Conservation (phyloP, 2,888 invertebrate species). For the Pheosia tremula region DNA sequence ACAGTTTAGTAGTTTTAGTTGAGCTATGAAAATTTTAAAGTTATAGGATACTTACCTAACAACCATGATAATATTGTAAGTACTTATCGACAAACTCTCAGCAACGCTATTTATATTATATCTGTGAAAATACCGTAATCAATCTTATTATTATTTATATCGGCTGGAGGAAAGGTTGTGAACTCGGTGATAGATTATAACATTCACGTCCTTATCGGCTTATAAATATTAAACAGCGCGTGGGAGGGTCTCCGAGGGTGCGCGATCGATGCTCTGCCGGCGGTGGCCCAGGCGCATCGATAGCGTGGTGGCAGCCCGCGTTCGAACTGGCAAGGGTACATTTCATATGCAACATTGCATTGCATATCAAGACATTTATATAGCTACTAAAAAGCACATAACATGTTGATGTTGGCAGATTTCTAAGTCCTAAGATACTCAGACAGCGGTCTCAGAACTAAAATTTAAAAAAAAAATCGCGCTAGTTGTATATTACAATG, state of each 20-base stretch:
- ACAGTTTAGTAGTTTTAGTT: neutral
- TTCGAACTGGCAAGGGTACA: no score
- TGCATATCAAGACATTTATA: no score
- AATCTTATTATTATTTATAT: slow-evolving; percentile 3
- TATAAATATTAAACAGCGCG: slow-evolving; percentile 5
- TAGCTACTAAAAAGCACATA: no score
- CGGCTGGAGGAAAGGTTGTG: neutral
- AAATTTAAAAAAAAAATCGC: no score
- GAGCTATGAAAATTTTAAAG: neutral
- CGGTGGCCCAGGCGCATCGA: neutral
- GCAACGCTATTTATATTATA: neutral
- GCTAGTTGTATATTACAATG: no score
- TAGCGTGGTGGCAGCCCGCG: neutral
- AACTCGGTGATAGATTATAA: slow-evolving; percentile 3
- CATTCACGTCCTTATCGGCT: slow-evolving; percentile 1
- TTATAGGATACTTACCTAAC: no score
- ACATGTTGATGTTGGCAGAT: no score
- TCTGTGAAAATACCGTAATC: neutral
- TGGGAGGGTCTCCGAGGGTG: neutral
- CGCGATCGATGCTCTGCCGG: neutral
- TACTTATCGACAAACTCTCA: neutral
- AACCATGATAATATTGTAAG: neutral
- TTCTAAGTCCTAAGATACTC: no score
- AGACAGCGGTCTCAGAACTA: no score
- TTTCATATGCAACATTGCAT: no score